These are phyloP conservation scores for Gnathonemus longibarbis DNA, from an alignment of 2,113 vertebrate genomes.

Conservation along the genomic window DNA sequence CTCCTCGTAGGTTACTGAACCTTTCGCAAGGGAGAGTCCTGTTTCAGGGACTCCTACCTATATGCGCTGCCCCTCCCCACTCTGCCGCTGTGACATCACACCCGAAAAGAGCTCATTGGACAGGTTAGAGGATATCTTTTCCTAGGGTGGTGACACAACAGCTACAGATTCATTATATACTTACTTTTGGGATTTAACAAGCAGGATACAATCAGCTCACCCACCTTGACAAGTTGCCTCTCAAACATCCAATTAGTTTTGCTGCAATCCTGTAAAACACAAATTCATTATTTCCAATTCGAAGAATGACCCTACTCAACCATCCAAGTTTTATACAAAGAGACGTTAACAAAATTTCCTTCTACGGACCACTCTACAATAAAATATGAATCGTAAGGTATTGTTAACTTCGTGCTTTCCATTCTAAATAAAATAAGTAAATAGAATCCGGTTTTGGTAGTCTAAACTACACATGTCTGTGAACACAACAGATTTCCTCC, in stretches of 20 bases:
- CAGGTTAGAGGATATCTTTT: not conserved
- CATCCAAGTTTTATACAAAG: not conserved
- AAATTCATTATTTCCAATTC: not conserved
- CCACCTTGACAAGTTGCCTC: not conserved
- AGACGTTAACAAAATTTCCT: not conserved
- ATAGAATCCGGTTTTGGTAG: not conserved
- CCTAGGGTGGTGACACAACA: not conserved
- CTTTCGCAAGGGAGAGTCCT: not conserved
- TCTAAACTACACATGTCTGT: not conserved
- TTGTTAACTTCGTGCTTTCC: not conserved
- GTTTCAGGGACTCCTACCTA: not conserved
- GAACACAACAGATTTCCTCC: not conserved
- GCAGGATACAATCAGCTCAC: not conserved
- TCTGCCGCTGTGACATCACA: not conserved
- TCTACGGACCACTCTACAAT: not conserved
- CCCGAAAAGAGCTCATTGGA: not conserved
- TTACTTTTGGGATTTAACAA: not conserved
- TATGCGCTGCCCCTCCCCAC: not conserved
- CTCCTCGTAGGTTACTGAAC: not conserved
- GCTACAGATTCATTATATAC: not conserved
- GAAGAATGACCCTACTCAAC: not conserved
- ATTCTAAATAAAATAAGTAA: not conserved
- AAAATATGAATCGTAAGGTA: not conserved
- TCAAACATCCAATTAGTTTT: not conserved
- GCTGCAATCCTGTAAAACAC: not conserved